Percentiles rank a stretch among this genome's conserved stretches.
phyloP scores from a whole-genome alignment of 2,888 invertebrate species.

The Cephus pulcher region DNA sequence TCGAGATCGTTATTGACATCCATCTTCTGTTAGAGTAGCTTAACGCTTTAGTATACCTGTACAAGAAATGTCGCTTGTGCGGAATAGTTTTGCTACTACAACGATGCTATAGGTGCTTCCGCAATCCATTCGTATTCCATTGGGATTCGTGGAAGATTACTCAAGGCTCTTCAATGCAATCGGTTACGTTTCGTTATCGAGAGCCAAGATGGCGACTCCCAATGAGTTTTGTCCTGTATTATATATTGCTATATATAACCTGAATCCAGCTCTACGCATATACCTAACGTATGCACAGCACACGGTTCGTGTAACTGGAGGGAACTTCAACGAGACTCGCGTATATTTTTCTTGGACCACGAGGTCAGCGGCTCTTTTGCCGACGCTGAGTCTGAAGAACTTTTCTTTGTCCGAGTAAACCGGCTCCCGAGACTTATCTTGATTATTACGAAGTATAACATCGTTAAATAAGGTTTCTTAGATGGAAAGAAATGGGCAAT shows the following conservation, averaged over 20 bases:
- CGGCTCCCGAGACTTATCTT: not conserved
- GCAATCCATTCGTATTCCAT: constrained; percentile 21
- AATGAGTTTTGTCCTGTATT: not conserved
- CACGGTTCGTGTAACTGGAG: not conserved
- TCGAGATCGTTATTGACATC: too few species aligned
- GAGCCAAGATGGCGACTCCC: not conserved
- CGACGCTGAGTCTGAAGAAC: not conserved
- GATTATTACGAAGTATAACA: not conserved
- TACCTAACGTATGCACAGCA: not conserved
- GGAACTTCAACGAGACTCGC: not conserved
- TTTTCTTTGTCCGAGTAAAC: not conserved
- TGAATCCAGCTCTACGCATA: not conserved
- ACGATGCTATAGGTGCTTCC: constrained; percentile 19
- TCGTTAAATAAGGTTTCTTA: not conserved
- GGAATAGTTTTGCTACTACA: not conserved
- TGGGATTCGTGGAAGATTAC: constrained; percentile 28
- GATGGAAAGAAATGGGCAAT: not conserved
- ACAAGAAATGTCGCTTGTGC: not conserved
- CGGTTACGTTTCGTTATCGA: constrained; percentile 10
- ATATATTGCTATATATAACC: not conserved
- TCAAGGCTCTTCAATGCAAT: constrained; percentile 31
- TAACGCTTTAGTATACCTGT: not conserved
- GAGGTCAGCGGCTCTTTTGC: not conserved
- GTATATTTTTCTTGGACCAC: not conserved
- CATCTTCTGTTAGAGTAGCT: too few species aligned